Percentiles rank a stretch among this genome's conserved stretches.
These are phyloP conservation scores for Anoura caudifer DNA, from an alignment of 2,113 vertebrate genomes.

Conservation along the genomic window DNA sequence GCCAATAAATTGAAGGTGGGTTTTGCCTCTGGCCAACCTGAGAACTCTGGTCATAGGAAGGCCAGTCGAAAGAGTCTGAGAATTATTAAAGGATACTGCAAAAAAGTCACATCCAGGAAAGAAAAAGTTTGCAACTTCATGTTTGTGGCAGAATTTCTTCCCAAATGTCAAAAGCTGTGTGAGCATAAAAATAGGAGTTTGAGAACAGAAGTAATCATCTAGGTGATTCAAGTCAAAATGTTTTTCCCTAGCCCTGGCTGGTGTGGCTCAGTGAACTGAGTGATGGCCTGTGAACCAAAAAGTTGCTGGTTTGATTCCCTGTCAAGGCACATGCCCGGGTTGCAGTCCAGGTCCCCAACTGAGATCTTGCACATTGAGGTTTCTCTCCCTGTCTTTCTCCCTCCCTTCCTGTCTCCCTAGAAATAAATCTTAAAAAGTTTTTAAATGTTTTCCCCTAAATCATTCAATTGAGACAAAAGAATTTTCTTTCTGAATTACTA, in stretches of 20 bases:
- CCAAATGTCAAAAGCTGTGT: constrained; percentile 22
- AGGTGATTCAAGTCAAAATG: not conserved
- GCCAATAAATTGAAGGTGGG: constrained; percentile 46
- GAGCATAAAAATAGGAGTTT: not conserved
- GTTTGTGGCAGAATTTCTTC: constrained; percentile 46
- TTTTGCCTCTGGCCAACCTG: constrained; percentile 57
- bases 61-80: constrained; percentile 21
- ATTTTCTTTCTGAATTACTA: not conserved
- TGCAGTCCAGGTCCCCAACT: no score
- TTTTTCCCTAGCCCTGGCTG: not conserved
- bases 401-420: no score
- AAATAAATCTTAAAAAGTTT: no score
- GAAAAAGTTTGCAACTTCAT: constrained; percentile 16
- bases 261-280: no score
- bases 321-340: no score
- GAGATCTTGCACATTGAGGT: no score
- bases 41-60: constrained; percentile 11
- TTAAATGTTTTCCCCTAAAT: not conserved
- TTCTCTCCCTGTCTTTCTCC: no score
- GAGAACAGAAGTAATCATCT: not conserved
- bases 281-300: no score
- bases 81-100: not conserved
- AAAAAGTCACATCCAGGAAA: constrained; percentile 21
- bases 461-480: not conserved
- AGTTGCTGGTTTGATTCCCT: no score